phyloP scores from a whole-genome alignment of 2,888 invertebrate species.

The Andrena bucephala region DNA sequence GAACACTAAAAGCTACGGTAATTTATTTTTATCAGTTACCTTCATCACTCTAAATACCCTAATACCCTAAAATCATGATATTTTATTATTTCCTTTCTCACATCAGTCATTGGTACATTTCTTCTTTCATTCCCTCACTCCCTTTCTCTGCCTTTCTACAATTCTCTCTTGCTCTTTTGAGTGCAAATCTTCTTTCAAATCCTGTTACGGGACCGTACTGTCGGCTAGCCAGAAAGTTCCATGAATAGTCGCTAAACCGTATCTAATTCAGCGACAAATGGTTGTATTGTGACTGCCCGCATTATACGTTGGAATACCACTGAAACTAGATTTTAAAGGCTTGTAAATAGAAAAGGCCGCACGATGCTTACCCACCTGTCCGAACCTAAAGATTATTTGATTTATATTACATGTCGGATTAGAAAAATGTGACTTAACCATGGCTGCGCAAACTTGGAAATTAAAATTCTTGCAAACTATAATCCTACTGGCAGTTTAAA shows the following conservation, averaged over 20 bases:
- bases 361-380: conserved; percentile 2
- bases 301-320: conserved; percentile 31
- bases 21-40: not conserved
- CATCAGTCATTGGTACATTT: not conserved
- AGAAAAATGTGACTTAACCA: not conserved
- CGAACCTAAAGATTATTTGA: conserved; percentile 5
- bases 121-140: not conserved
- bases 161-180: not conserved
- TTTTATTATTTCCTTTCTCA: not conserved
- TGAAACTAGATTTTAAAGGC: conserved; percentile 45
- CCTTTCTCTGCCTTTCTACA: not conserved
- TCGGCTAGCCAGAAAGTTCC: conserved; percentile 64
- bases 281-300: conserved; percentile 61
- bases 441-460: not conserved
- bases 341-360: conserved; percentile 4
- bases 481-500: not conserved
- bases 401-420: not conserved
- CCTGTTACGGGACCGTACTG: conserved; percentile 21
- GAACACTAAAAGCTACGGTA: not conserved
- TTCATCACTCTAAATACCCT: no score
- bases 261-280: conserved; percentile 72
- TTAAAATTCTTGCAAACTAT: not conserved
- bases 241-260: conserved; percentile 69
- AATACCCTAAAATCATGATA: not conserved
- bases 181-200: conserved; percentile 13